Evolutionary conservation across 1,140 invertebrate genomes (phyloP).

Genomic region (Ceratina japonica): DNA sequence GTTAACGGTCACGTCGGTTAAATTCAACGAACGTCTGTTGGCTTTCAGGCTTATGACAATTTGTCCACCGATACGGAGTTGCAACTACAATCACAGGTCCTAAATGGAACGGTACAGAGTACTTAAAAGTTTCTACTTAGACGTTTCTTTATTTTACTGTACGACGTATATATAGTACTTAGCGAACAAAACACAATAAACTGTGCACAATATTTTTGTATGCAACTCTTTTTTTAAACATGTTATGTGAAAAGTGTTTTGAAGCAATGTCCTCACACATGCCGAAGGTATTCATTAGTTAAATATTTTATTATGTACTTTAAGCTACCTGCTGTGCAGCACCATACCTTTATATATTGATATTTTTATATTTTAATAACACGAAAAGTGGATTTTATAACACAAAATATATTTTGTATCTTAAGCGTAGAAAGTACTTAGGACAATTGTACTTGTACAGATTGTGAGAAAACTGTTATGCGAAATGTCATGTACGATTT

Average conservation of each 20-base stretch:
- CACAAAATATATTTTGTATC: slow-evolving; percentile 18
- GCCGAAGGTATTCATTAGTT: neutral
- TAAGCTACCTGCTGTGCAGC: neutral
- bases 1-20: neutral
- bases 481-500: neutral
- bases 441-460: no score
- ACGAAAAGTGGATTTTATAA: neutral
- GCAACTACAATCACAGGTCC: neutral
- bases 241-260: neutral
- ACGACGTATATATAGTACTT: neutral
- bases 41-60: slow-evolving; percentile 45
- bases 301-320: no score
- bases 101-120: neutral
- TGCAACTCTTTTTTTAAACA: neutral
- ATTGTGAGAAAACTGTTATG: neutral
- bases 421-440: neutral
- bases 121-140: slow-evolving; percentile 9
- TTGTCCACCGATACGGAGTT: neutral
- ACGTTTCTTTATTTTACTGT: neutral
- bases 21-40: slow-evolving; percentile 1
- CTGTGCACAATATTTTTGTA: neutral
- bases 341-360: slow-evolving; percentile 18
- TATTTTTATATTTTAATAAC: slow-evolving; percentile 24
- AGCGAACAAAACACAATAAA: neutral
- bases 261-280: neutral